A percentile compares a stretch with the other conserved stretches of the same genome.
phyloP scores from a whole-genome alignment of 2,113 vertebrate genomes.

The Aphelocoma coerulescens region DNA sequence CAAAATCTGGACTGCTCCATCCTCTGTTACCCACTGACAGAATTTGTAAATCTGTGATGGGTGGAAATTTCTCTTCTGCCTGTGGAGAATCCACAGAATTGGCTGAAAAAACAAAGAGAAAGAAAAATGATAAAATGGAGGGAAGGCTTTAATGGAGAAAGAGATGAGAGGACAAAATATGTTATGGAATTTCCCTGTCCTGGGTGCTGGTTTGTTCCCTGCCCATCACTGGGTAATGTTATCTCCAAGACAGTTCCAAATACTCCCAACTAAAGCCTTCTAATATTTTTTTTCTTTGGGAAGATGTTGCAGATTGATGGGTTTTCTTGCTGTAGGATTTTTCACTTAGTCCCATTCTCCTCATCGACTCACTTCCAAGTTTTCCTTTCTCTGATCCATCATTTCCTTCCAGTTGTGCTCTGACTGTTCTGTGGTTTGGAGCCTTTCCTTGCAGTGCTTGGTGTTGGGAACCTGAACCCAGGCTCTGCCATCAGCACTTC shows the following conservation, averaged over 20 bases:
- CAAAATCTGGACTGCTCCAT: not conserved
- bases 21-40: not conserved
- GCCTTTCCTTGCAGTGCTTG: not conserved
- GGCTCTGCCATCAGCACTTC: not conserved
- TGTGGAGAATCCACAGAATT: not conserved
- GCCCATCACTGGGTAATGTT: not conserved
- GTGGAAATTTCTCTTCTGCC: not conserved
- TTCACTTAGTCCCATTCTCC: not conserved
- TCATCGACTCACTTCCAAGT: not conserved
- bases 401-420: not conserved
- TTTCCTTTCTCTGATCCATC: not conserved
- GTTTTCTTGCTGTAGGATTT: not conserved
- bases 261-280: not conserved
- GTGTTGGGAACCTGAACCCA: not conserved
- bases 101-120: not conserved
- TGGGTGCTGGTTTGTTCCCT: not conserved
- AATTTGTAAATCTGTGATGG: not conserved
- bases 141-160: not conserved
- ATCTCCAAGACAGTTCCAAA: not conserved
- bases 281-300: not conserved
- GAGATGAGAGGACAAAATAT: not conserved
- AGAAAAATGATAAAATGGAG: not conserved
- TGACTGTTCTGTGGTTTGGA: not conserved
- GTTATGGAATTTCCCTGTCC: not conserved
- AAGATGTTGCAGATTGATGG: not conserved